Evolutionary conservation across 2,113 vertebrate genomes (phyloP), one percentile per base, ranked within the genome.

Genomic region (Hystrix cristata): DNA sequence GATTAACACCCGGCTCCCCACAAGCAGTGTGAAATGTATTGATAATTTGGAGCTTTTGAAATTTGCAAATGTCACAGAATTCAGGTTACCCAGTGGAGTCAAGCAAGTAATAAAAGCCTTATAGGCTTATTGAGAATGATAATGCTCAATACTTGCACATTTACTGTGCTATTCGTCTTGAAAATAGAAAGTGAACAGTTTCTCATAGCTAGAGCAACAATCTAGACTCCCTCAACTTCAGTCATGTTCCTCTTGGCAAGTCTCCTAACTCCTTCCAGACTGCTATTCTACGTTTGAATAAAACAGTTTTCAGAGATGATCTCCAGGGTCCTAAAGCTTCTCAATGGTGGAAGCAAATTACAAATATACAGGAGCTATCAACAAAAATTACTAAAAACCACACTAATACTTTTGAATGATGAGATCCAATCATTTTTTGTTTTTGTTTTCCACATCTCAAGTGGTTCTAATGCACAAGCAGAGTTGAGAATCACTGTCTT

Each of bases 1-100:
- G 84, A 95, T 90, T 71, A 92, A 94, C 83, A 53, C 57, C n/a
- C 67, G 64, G 6, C 38, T 95, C 90, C 59, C 80, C 80, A 90
- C 64, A 31, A 94, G 86, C 67, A 59, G 46, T 1, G 15, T 43
- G 76, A 90, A 87, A 94, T 51, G 5, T 74, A 80, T 71, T 7
- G 51, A 85, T 97, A 95, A 95, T 93, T 91, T 19, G 15, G 9
- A 51, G 67, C 31, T 92, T 95, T 86, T 94, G 74, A 89, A 88
- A 94, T 95, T 95, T 94, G 92, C 90, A 95, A 96, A 94, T 95
- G 64, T 88, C 92, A 94, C 78, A 69, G 85, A 88, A 95, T 85
- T 86, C 85, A 88, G 43, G 81, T 69, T 90, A 93, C 60, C 79
- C 25, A 19, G 51, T 65, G 27, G 65, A 86, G 46, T 81, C 95